Evolutionary conservation across 2,888 invertebrate genomes (phyloP), one percentile per base, ranked within the genome.

Genomic region (Dusona sp.): DNA sequence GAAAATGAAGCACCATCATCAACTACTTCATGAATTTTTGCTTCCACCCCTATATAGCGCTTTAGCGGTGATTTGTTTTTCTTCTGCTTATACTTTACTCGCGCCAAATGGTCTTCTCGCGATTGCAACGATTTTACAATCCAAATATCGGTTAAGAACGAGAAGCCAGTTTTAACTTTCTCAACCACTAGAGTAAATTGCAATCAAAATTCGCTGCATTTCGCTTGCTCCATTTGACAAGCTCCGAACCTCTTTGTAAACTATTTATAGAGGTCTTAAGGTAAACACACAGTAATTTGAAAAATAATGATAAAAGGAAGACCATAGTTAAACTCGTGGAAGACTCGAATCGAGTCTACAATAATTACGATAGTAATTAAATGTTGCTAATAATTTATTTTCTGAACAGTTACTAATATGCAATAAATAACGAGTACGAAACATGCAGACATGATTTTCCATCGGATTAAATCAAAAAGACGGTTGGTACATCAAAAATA

Each of bases 1-100:
- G 70, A 81, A 86, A 81, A 83, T 83, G 72, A 83, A 86, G 78
- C 67, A 83, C 83, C 65, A 29, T 65, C 79, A 79, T 85, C 74
- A 67, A 82, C 85, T 82, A 74, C 82, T 82, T 82, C 82, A 70
- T 57, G 79, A 36, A 79, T 85, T 70, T 85, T 61, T 75, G 36
- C 42, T 42, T 38, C 65, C n/a, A 57, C 42, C 25, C 25, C 7
- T n/a, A 38, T 25, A 36, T 7, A 25, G 22, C 48, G 13, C 29
- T 79, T 67, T 42, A 42, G 38, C 77, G 48, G 29, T 42, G 64
- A 61, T 77, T 68, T 54, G 8, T 68, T 54, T 54, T 22, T 9
- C 48, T 38, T 36, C n/a, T 65, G 42, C 36, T 57, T n/a, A 33
- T 51, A 33, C 48, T 48, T 33, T 33, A 51, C 13, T 42, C 16